Conservation (phyloP, 2,797 vertebrate species). For the Pseudochaenichthys georgianus region DNA sequence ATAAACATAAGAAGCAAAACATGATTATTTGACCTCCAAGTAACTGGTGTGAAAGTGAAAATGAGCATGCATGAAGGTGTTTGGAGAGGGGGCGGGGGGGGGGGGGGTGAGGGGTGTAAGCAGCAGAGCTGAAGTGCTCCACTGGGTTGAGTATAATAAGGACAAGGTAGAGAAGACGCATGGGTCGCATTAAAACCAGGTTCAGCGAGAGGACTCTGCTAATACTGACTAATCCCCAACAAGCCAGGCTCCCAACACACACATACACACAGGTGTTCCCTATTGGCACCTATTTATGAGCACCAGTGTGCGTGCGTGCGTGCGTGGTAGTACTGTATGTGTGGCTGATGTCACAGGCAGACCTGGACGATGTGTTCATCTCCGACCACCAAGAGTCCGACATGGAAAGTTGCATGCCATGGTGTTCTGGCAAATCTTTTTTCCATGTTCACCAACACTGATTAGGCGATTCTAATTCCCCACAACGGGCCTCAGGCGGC, state of each 20-base stretch:
- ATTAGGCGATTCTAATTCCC: slow-evolving; percentile 12
- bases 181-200: slow-evolving; percentile 78
- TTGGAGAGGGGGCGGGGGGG: neutral
- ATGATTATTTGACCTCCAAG: slow-evolving; percentile 35
- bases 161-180: slow-evolving; percentile 62
- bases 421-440: slow-evolving; percentile 30
- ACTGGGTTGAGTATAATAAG: slow-evolving; percentile 68
- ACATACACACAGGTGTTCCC: slow-evolving; percentile 37
- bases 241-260: slow-evolving; percentile 55
- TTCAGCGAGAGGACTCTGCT: slow-evolving; percentile 77
- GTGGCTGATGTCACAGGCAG: slow-evolving; percentile 66
- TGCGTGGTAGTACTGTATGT: slow-evolving; percentile 49
- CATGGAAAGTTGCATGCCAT: slow-evolving; percentile 64
- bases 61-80: slow-evolving; percentile 28
- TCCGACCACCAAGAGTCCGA: slow-evolving; percentile 34
- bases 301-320: slow-evolving; percentile 18
- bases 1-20: slow-evolving; percentile 27
- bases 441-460: slow-evolving; percentile 39
- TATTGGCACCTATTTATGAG: slow-evolving; percentile 65
- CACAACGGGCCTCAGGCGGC: too few relatives aligned
- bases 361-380: slow-evolving; percentile 58
- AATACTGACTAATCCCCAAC: slow-evolving; percentile 72
- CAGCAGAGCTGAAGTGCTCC: slow-evolving; percentile 68
- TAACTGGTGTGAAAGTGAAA: slow-evolving; percentile 42
- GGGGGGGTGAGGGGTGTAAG: slow-evolving; percentile 46